Percentiles rank a stretch among this genome's conserved stretches.
These are phyloP conservation scores for Erebia ligea DNA, from an alignment of 2,888 invertebrate species.

Conservation along the genomic window DNA sequence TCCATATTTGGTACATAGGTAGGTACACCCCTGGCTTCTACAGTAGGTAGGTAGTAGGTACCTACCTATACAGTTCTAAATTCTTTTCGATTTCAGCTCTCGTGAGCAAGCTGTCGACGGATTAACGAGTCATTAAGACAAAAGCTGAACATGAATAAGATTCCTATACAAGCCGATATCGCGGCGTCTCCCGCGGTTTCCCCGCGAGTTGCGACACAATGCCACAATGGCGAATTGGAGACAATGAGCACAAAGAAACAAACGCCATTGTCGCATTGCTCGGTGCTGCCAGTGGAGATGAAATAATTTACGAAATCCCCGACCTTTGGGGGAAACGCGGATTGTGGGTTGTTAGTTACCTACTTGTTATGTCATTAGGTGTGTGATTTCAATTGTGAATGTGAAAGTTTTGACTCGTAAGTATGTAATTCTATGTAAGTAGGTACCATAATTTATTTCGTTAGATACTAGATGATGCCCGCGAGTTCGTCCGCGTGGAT, in stretches of 20 bases:
- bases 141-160: not conserved
- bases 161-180: constrained; percentile 1
- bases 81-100: not conserved
- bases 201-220: not conserved
- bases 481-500: too few species aligned
- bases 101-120: not conserved
- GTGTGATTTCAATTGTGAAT: not conserved
- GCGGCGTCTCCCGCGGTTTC: constrained; percentile 27
- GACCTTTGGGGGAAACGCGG: constrained; percentile 14
- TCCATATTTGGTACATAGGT: too few species aligned
- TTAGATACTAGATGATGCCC: too few species aligned
- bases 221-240: constrained; percentile 1
- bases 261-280: constrained; percentile 29
- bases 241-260: constrained; percentile 25
- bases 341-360: not conserved
- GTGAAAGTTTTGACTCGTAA: not conserved
- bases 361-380: not conserved
- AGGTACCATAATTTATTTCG: too few species aligned
- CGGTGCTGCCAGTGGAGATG: not conserved
- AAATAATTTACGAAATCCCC: constrained; percentile 5
- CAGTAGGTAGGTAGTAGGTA: too few species aligned
- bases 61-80: too few species aligned
- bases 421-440: not conserved
- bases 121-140: constrained; percentile 5
- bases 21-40: too few species aligned